Base-by-base conservation (phyloP, 2,888 invertebrate genomes). In the Empis livida region DNA sequence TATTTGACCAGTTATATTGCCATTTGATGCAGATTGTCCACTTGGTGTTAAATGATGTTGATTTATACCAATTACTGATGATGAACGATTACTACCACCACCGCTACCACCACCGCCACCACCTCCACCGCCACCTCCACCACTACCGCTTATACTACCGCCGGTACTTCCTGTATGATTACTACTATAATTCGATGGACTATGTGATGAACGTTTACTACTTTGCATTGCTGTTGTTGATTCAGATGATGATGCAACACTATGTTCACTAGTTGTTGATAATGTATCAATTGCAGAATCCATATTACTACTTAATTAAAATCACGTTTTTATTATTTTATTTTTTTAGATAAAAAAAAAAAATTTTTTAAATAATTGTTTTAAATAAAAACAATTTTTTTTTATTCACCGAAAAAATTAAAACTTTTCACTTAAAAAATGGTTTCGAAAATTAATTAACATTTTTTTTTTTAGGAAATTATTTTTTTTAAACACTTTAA, bases 201-300 rank as follows among this genome's bases (percentile, higher is more conserved):
- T 65, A 59, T 63, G 62, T 62, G 55, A 52, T 54, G 46, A 41
- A 42, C 47, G 48, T 32, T 51, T 51, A 37, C 52, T 54, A 51
- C 48, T 50, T 54, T 41, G 50, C 53, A 40, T 49, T 53, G 45
- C 49, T 55, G 44, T 45, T 53, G 50, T 49, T 51, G 61, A 57
- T 45, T 59, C 58, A 41, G 51, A 55, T 49, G 74, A 73, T 52
- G 75, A 75, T 60, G 74, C 73, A 68, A 60, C 63, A 61, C 67
- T 67, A 55, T 74, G 75, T 63, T 78, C 77, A 70, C 76, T 77
- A 59, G 71, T 65, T 49, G 64, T 67, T 53, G 70, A 68, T 56
- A 68, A 70, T 55, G 73, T 73, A 68, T 75, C 76, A 71, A 74
- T 73, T 56, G 71, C 73, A 63, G 74, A 71, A 64, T 77, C 76